phyloP scores from a whole-genome alignment of 2,797 vertebrate species.

The Epinephelus malabaricus region DNA sequence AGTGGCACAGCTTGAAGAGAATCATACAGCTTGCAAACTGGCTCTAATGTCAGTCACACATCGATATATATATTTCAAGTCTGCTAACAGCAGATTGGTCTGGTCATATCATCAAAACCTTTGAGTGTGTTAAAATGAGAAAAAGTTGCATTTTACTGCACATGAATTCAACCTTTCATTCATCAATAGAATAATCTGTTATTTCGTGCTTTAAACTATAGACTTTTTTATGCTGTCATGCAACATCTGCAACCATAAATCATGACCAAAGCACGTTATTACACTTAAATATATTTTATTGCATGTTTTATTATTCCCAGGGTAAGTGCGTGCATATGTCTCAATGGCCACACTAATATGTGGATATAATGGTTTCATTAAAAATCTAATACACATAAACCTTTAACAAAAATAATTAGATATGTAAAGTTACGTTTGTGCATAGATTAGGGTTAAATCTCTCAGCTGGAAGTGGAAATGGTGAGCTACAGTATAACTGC shows the following conservation, averaged over 20 bases:
- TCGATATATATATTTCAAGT: not conserved
- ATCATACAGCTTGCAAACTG: too few relatives aligned
- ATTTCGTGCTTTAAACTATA: too few relatives aligned
- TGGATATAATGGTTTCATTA: not conserved
- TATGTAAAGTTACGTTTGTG: slow-evolving; percentile 36
- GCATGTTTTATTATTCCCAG: slow-evolving; percentile 12
- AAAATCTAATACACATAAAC: slow-evolving; percentile 23
- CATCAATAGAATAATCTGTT: too few relatives aligned
- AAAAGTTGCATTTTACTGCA: too few relatives aligned
- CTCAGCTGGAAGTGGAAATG: slow-evolving; percentile 14
- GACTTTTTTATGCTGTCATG: not conserved
- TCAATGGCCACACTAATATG: slow-evolving; percentile 1
- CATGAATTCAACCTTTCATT: too few relatives aligned
- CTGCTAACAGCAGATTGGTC: not conserved
- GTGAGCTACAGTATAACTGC: slow-evolving; percentile 17
- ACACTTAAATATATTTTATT: slow-evolving; percentile 44
- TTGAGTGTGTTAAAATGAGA: too few relatives aligned
- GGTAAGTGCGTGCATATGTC: slow-evolving; percentile 10
- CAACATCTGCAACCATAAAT: slow-evolving; percentile 14
- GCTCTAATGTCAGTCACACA: not conserved
- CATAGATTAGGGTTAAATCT: slow-evolving; percentile 32
- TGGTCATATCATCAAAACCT: not conserved
- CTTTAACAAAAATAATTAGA: slow-evolving; percentile 20
- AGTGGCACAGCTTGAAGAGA: too few relatives aligned
- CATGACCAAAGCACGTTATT: slow-evolving; percentile 1